Conservation (phyloP, 2,888 invertebrate genomes). For the Drepanosiphum platanoidis region DNA sequence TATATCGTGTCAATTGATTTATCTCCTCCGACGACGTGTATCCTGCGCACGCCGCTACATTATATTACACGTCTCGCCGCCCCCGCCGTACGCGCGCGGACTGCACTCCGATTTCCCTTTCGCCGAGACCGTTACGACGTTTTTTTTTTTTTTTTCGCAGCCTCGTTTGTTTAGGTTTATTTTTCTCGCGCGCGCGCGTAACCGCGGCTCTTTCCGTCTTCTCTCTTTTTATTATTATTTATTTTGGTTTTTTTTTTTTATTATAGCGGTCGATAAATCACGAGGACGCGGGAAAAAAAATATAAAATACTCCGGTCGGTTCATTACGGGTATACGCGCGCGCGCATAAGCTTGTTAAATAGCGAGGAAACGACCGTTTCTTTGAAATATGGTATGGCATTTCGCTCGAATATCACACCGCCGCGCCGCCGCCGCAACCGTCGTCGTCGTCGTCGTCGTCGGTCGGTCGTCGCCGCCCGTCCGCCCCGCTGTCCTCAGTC, state of each 20-base stretch:
- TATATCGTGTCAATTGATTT: slow-evolving; percentile 14
- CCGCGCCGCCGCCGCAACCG: not conserved
- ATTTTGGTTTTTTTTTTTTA: not conserved
- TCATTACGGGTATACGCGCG: slow-evolving; percentile 8
- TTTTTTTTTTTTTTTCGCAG: not conserved
- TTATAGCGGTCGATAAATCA: slow-evolving; percentile 23
- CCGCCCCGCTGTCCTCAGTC: no score
- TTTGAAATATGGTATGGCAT: slow-evolving; percentile 8
- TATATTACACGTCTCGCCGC: not conserved
- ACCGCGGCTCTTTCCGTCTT: not conserved
- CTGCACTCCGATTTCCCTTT: slow-evolving; percentile 6
- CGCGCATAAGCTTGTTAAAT: slow-evolving; percentile 22
- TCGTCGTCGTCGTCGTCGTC: no score
- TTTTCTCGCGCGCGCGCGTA: not conserved
- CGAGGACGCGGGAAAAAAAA: not conserved
- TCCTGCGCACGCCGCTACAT: not conserved
- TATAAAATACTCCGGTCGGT: not conserved
- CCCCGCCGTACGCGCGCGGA: not conserved
- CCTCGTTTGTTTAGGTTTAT: no score
- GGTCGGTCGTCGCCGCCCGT: no score
- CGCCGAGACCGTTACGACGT: not conserved
- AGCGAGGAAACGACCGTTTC: slow-evolving; percentile 20
- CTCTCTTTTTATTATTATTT: slow-evolving; percentile 32
- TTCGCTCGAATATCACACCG: not conserved
- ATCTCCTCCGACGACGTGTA: not conserved